Base-by-base conservation (phyloP, 2,113 vertebrate genomes). In the Taurulus bubalis region DNA sequence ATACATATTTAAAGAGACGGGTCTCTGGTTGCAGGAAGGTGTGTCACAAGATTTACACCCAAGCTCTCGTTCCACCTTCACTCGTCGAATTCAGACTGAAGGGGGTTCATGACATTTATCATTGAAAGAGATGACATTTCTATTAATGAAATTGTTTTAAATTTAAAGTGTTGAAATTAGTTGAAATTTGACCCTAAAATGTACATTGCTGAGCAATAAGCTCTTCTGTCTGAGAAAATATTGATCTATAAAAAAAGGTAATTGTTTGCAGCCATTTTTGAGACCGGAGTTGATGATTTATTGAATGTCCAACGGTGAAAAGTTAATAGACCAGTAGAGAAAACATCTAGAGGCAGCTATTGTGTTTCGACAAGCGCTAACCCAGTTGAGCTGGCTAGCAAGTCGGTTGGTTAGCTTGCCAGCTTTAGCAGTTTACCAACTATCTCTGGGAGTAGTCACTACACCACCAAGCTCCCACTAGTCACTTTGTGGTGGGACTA, bases 21-120 rank as follows among this genome's bases (percentile, higher is more conserved):
- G 75, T 82, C 65, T 91, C 84, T 34, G 89, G 87, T 93, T 91
- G 85, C 89, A 89, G 78, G 89, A 87, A 89, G 77, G 80, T 36
- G 80, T 90, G 88, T 82, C 82, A 89, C 77, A 85, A 82, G 84
- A 67, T 86, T 85, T 77, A 84, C 80, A 64, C 70, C 74, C 73
- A 74, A 77, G 56, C 77, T 66, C 38, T 63, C 20, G 3, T 77
- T 64, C 55, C 45, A 69, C 1, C 55, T 34, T 79, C 49, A 15
- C 2, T 49, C 28, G 1, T 58, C 8, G 45, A 22, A 38, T 6
- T 55, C 28, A 60, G 36, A 36, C 14, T 45, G 38, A 10, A 68
- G 32, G 30, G 15, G 30, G 15, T 7, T 28, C 3, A 10, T 34
- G 34, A 53, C 3, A 28, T 20, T 38, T 32, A 36, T 55, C 16